These are phyloP conservation scores for Poecile montanus DNA, from an alignment of 2,797 vertebrate species.

Conservation along the genomic window DNA sequence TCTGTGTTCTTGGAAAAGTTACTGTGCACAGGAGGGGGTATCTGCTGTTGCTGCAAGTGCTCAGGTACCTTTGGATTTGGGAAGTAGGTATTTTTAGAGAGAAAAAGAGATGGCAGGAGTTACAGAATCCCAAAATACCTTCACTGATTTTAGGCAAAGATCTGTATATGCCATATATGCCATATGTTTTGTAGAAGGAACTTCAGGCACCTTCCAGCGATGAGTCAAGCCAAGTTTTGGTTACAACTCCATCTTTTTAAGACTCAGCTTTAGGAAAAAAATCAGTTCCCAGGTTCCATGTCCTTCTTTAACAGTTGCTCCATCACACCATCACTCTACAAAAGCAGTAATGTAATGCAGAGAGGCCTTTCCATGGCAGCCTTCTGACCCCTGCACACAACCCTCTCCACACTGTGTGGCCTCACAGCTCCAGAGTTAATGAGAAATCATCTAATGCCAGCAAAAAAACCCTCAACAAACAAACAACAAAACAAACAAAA, in stretches of 20 bases:
- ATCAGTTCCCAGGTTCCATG: not conserved
- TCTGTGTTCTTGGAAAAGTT: not conserved
- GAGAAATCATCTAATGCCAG: not conserved
- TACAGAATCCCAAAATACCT: not conserved
- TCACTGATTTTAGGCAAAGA: not conserved
- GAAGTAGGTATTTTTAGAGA: not conserved
- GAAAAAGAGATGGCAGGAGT: not conserved
- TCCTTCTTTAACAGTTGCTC: not conserved
- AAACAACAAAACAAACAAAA: not conserved
- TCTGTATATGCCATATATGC: not conserved
- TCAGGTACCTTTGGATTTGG: not conserved
- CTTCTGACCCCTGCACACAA: not conserved
- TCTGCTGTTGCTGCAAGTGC: not conserved
- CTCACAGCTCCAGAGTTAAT: not conserved
- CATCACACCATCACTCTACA: not conserved
- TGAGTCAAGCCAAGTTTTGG: not conserved
- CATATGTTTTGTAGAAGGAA: not conserved
- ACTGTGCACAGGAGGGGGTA: not conserved
- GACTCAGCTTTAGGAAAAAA: not conserved
- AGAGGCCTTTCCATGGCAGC: not conserved
- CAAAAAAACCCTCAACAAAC: fast-evolving
- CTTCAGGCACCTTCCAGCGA: not conserved
- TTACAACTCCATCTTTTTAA: not conserved
- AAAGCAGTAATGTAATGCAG: not conserved
- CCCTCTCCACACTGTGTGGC: too few species aligned